phyloP scores from a whole-genome alignment of 2,113 vertebrate species.

The Zootoca vivipara region DNA sequence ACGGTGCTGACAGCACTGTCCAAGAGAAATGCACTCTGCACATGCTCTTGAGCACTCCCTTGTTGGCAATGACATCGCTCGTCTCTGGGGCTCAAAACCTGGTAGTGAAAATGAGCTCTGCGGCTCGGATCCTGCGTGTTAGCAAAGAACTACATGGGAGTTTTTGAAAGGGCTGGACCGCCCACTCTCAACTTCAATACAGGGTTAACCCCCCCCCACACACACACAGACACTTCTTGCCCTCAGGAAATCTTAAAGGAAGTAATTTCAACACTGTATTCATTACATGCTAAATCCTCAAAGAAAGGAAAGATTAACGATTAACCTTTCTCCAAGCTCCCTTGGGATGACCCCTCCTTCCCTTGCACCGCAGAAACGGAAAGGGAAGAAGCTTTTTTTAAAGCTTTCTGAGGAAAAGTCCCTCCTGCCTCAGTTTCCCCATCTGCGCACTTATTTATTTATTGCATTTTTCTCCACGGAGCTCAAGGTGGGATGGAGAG shows the following conservation, averaged over 20 bases:
- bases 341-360: no score
- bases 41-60: not conserved
- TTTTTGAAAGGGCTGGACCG: not conserved
- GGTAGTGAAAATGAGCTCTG: not conserved
- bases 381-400: no score
- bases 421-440: not conserved
- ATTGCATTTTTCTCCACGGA: not conserved
- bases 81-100: no score
- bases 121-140: not conserved
- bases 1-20: not conserved
- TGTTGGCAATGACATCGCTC: not conserved
- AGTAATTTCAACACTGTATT: not conserved
- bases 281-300: not conserved
- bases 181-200: not conserved
- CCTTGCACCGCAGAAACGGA: not conserved
- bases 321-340: not conserved
- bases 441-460: not conserved
- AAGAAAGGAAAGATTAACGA: not conserved
- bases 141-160: no score
- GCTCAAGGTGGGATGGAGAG: not conserved
- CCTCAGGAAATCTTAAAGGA: not conserved
- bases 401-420: not conserved
- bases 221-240: not conserved
- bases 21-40: not conserved
- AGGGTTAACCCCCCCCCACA: not conserved